Percentiles rank a stretch among this genome's conserved stretches.
phyloP scores from a whole-genome alignment of 2,113 vertebrate species.

The Poecilia latipinna region DNA sequence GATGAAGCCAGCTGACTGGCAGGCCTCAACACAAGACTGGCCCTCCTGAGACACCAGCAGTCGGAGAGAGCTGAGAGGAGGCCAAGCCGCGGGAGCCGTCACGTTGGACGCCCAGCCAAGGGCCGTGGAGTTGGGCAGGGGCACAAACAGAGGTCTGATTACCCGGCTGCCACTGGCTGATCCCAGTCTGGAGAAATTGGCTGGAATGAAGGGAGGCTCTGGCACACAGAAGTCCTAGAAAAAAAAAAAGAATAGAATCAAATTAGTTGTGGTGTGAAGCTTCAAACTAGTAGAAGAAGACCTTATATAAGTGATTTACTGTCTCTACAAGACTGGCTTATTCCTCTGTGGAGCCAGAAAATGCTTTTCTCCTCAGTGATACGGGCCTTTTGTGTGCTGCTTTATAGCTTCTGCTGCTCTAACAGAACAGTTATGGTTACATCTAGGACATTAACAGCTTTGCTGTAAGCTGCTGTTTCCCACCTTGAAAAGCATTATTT shows the following conservation, averaged over 20 bases:
- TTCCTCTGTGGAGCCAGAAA: neutral
- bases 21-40: slow-evolving; percentile 87
- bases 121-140: slow-evolving; percentile 85
- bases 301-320: neutral
- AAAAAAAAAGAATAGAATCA: neutral
- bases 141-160: slow-evolving; percentile 72
- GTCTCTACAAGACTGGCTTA: neutral
- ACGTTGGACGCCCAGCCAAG: slow-evolving; percentile 83
- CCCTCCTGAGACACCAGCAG: slow-evolving; percentile 84
- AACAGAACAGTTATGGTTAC: neutral
- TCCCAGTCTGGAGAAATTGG: slow-evolving; percentile 73
- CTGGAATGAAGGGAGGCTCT: slow-evolving; percentile 61
- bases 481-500: neutral
- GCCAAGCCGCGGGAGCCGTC: slow-evolving; percentile 81
- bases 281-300: neutral
- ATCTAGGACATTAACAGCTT: neutral
- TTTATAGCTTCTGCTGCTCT: neutral
- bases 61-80: slow-evolving; percentile 85
- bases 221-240: slow-evolving; percentile 88
- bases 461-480: neutral
- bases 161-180: slow-evolving; percentile 63
- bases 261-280: slow-evolving; percentile 5
- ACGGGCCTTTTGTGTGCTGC: neutral
- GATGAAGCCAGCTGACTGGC: slow-evolving; percentile 82
- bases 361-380: neutral